Conservation (phyloP, 2,888 invertebrate species). For the Diaprepes abbreviatus region DNA sequence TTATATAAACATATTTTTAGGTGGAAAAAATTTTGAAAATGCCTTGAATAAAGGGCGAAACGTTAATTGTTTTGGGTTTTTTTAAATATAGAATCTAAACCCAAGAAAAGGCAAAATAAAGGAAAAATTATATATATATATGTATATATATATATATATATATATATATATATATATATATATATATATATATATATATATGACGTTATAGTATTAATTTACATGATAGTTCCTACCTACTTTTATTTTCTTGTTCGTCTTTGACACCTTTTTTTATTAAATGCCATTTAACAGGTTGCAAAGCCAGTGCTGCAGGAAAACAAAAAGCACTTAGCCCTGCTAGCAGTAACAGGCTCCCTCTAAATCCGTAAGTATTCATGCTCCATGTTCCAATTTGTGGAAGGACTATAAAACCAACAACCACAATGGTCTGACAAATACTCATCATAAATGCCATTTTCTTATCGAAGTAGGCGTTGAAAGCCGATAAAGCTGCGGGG, state of each 20-base stretch:
- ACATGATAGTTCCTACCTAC: background rate
- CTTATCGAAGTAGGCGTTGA: slow-evolving; percentile 81
- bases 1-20: no score
- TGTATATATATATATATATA: no score
- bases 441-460: slow-evolving; percentile 81
- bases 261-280: slow-evolving; percentile 61
- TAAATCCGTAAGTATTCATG: slow-evolving; percentile 74
- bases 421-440: slow-evolving; percentile 79
- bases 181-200: no score
- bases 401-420: slow-evolving; percentile 77
- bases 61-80: no score
- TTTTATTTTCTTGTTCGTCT: background rate
- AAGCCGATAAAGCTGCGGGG: slow-evolving; percentile 79
- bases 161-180: no score
- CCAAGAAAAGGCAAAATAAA: no score
- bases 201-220: no score
- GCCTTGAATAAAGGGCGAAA: no score
- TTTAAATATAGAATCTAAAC: no score
- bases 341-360: slow-evolving; percentile 18
- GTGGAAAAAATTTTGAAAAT: no score
- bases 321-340: slow-evolving; percentile 3
- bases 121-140: no score
- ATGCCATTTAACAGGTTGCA: slow-evolving; percentile 83
- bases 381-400: slow-evolving; percentile 76
- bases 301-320: slow-evolving; percentile 9